Conservation (phyloP, 2,113 vertebrate species). For the Neotoma lepida region DNA sequence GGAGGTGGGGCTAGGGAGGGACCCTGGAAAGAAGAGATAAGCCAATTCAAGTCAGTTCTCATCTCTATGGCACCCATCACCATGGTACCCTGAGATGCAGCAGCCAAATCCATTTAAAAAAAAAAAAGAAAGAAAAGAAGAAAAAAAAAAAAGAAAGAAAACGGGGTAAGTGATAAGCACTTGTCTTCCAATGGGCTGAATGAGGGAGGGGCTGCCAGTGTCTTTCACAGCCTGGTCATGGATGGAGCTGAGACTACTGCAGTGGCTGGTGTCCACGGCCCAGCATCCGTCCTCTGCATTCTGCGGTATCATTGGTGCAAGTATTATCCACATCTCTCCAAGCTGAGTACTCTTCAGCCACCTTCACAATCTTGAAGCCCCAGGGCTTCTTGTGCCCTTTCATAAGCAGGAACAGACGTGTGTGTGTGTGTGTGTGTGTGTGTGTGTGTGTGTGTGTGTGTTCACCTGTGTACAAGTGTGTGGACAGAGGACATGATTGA, state of each 20-base stretch:
- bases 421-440: background rate
- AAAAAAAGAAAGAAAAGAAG: too few relatives aligned
- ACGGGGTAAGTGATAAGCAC: background rate
- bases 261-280: background rate
- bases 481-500: background rate
- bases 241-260: background rate
- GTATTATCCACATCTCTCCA: background rate
- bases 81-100: slow-evolving; percentile 70
- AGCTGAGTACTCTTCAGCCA: background rate
- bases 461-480: background rate
- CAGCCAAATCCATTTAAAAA: slow-evolving; percentile 60
- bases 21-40: slow-evolving; percentile 54
- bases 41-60: slow-evolving; percentile 70
- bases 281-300: background rate
- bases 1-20: background rate
- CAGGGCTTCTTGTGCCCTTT: slow-evolving; percentile 56
- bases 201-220: background rate
- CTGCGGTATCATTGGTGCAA: background rate
- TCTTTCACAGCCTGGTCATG: background rate
- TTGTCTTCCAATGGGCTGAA: slow-evolving; percentile 11
- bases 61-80: slow-evolving; percentile 75
- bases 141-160: background rate
- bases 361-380: slow-evolving; percentile 22
- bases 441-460: background rate
- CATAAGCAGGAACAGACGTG: background rate